A percentile compares a stretch with the other conserved stretches of the same genome.
phyloP scores from a whole-genome alignment of 2,113 vertebrate genomes.

The Myotis brandtii region DNA sequence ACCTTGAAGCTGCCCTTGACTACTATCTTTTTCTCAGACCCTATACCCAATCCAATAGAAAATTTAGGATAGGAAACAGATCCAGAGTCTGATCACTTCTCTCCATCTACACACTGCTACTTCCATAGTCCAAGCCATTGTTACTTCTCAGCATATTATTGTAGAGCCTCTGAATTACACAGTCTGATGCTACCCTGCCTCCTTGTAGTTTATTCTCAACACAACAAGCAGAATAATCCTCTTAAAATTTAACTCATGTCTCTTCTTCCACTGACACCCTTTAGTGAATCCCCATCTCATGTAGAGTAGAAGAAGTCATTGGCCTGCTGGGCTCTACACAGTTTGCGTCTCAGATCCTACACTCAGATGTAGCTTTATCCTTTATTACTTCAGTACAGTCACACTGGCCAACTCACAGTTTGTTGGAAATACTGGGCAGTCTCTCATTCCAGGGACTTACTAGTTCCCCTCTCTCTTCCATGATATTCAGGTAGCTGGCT shows the following conservation, averaged over 20 bases:
- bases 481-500: not conserved
- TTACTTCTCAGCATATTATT: not conserved
- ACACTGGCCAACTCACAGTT: not conserved
- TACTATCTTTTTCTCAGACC: not conserved
- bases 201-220: not conserved
- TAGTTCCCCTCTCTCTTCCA: not conserved
- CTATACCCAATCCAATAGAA: not conserved
- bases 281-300: not conserved
- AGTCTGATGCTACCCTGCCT: not conserved
- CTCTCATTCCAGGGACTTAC: not conserved
- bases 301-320: not conserved
- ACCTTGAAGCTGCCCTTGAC: not conserved
- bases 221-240: not conserved
- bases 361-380: not conserved
- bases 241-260: not conserved
- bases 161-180: not conserved
- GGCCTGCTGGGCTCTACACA: accelerated
- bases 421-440: not conserved
- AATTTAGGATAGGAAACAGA: constrained; percentile 9
- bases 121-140: not conserved
- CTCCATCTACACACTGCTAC: not conserved
- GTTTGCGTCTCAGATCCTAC: not conserved
- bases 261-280: not conserved
- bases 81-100: not conserved
- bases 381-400: not conserved